Conservation (phyloP, 2,113 vertebrate genomes). For the Opisthocomus hoazin region DNA sequence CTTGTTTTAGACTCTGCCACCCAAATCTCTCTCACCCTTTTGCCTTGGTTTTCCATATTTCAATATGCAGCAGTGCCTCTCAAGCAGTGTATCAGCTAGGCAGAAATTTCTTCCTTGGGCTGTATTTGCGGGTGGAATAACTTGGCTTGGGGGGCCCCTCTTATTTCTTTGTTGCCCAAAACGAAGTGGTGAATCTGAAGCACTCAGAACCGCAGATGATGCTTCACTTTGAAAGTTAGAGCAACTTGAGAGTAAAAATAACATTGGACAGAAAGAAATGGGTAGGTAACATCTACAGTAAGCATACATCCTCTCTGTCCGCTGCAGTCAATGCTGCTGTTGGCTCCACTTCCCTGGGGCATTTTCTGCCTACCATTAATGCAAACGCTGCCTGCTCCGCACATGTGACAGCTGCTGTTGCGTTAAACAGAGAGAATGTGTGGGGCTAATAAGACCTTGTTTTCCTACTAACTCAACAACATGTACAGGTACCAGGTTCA, state of each 20-base stretch:
- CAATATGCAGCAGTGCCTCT: not conserved
- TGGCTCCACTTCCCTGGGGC: not conserved
- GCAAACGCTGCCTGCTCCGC: not conserved
- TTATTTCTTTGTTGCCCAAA: not conserved
- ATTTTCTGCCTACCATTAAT: not conserved
- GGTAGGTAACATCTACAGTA: too few species aligned
- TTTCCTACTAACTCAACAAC: not conserved
- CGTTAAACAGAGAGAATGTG: not conserved
- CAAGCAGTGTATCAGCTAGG: not conserved
- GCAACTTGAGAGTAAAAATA: not conserved
- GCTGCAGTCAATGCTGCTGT: not conserved
- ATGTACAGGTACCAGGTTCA: not conserved
- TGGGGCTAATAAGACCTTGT: not conserved
- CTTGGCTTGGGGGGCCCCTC: not conserved
- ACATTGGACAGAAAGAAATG: not conserved
- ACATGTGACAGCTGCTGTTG: not conserved
- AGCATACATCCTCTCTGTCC: not conserved
- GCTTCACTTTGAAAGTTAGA: not conserved
- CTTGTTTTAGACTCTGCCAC: not conserved
- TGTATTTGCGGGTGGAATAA: not conserved
- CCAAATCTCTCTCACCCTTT: not conserved
- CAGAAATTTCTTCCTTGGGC: not conserved
- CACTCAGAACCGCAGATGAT: fast-evolving
- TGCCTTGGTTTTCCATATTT: not conserved
- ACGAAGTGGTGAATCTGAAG: not conserved